Evolutionary conservation across 2,113 vertebrate species (phyloP).

Genomic region (Leptodactylus fuscus): DNA sequence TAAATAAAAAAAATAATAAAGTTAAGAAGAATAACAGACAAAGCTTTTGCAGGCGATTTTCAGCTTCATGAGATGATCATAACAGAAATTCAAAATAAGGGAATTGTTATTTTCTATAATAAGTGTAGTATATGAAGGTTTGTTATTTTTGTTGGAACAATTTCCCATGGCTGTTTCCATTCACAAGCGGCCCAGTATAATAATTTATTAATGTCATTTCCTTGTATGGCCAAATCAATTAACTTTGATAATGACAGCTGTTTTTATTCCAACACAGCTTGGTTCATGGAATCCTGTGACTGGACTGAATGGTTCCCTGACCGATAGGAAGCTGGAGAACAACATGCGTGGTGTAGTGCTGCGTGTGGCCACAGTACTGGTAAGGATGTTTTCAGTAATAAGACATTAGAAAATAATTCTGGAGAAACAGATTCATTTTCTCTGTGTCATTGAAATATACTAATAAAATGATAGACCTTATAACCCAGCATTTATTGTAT

Average conservation of each 20-base stretch:
- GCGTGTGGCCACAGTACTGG: conserved; percentile 94
- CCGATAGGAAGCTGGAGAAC: conserved; percentile 96
- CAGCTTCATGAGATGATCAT: not conserved
- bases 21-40: not conserved
- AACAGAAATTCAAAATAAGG: not conserved
- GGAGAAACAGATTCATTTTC: too few relatives aligned
- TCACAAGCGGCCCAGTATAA: not conserved
- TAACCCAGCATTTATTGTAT: too few relatives aligned
- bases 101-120: not conserved
- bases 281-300: conserved; percentile 96
- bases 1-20: too few relatives aligned
- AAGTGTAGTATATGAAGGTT: too few relatives aligned
- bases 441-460: not conserved
- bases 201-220: not conserved
- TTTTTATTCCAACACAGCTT: conserved; percentile 78
- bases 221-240: conserved; percentile 1
- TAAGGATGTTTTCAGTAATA: conserved; percentile 77
- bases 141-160: too few relatives aligned
- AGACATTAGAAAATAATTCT: too few relatives aligned
- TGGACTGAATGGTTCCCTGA: conserved; percentile 93
- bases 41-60: not conserved
- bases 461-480: not conserved
- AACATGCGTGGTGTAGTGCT: conserved; percentile 97
- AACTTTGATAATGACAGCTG: conserved; percentile 1
- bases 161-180: not conserved